Evolutionary conservation across 2,113 vertebrate genomes (phyloP).

Genomic region (Pica pica): DNA sequence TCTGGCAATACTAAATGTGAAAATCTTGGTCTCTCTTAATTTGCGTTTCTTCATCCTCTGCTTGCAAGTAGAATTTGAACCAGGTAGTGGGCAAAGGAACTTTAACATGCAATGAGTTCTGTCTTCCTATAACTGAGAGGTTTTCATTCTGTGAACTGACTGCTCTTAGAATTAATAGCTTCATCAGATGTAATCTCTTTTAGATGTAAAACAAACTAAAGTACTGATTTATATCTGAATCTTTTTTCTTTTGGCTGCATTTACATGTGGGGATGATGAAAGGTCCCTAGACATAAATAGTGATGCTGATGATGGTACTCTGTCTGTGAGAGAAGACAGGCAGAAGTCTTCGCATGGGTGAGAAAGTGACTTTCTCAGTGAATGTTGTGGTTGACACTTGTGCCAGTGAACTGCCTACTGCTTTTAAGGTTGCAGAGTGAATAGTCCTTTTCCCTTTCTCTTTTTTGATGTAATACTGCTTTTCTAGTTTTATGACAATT

Average conservation of each 20-base stretch:
- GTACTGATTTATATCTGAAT: background rate
- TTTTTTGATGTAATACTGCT: background rate
- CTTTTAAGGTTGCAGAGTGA: background rate
- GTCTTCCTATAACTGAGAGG: background rate
- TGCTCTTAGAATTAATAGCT: background rate
- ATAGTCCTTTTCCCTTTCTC: background rate
- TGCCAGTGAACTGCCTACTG: background rate
- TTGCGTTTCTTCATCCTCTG: background rate
- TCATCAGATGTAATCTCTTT: background rate
- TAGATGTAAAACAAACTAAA: background rate
- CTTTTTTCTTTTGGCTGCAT: background rate
- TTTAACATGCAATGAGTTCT: background rate
- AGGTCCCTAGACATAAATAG: slow-evolving; percentile 52
- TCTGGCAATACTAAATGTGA: background rate
- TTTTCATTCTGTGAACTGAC: background rate
- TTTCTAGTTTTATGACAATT: background rate
- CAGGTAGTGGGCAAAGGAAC: background rate
- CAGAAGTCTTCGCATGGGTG: slow-evolving; percentile 35
- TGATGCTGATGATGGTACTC: slow-evolving; percentile 28
- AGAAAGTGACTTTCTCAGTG: slow-evolving; percentile 17
- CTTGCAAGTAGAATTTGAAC: background rate
- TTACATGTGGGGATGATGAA: background rate
- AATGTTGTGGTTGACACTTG: background rate
- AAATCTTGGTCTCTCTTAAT: background rate
- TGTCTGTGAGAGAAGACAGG: slow-evolving; percentile 6